Conservation (phyloP, 2,888 invertebrate species). For the Tuta absoluta region DNA sequence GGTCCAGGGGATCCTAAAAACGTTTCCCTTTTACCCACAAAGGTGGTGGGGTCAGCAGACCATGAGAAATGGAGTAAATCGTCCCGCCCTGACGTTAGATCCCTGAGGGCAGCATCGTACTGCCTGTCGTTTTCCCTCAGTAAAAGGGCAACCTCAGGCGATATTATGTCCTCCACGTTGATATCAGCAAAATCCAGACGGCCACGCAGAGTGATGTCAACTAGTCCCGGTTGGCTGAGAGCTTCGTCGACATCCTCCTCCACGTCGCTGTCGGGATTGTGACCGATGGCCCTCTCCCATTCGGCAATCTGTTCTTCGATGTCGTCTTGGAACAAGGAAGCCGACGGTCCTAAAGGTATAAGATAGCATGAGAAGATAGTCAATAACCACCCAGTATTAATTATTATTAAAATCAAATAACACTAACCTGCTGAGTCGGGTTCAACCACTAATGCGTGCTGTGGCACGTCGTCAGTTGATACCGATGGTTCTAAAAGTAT, state of each 20-base stretch:
- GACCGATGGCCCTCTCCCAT: neutral
- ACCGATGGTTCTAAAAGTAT: too few species aligned
- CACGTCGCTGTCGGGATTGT: neutral
- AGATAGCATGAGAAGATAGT: too few species aligned
- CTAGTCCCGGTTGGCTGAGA: too few species aligned
- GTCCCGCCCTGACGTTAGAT: too few species aligned
- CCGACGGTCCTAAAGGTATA: too few species aligned
- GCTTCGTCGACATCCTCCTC: neutral
- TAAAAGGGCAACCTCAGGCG: neutral
- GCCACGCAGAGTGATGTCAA: neutral
- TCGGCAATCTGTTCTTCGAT: neutral
- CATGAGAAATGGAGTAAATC: too few species aligned
- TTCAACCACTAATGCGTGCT: too few species aligned
- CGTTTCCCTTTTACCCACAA: conserved; percentile 3
- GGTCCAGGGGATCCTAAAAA: neutral
- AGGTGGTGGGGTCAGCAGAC: too few species aligned
- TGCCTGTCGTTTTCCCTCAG: neutral
- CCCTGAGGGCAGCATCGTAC: neutral
- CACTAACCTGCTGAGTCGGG: too few species aligned
- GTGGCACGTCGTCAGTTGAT: too few species aligned
- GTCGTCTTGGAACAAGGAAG: neutral
- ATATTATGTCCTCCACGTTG: neutral
- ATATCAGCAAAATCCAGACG: neutral
- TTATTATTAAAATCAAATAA: too few species aligned
- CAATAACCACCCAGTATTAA: too few species aligned